Conservation (phyloP, 2,888 invertebrate genomes). For the Heteromurus nitidus region DNA sequence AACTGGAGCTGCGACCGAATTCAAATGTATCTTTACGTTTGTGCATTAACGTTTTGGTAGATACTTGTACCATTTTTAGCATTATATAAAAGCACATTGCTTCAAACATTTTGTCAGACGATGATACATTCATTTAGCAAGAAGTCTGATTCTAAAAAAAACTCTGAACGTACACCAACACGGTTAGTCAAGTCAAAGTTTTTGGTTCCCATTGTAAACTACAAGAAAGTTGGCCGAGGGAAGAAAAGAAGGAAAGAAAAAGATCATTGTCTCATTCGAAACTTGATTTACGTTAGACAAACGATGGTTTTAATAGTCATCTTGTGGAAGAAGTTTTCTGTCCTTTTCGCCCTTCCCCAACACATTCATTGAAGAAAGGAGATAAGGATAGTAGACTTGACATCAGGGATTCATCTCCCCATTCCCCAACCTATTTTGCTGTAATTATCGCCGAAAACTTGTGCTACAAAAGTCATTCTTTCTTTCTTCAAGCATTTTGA, state of each 20-base stretch:
- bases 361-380: slow-evolving; percentile 21
- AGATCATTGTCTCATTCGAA: slow-evolving; percentile 20
- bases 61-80: no score
- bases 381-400: slow-evolving; percentile 41
- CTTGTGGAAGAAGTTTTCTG: slow-evolving; percentile 21
- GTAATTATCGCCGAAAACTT: slow-evolving; percentile 16
- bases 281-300: slow-evolving; percentile 19
- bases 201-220: slow-evolving; percentile 1
- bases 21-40: no score
- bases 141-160: no score
- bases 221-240: background rate
- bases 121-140: no score
- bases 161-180: no score
- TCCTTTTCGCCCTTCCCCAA: slow-evolving; percentile 26
- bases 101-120: no score
- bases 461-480: background rate
- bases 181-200: no score
- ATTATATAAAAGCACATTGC: no score
- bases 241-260: background rate
- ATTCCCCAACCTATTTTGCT: slow-evolving; percentile 19
- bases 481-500: background rate
- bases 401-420: slow-evolving; percentile 24
- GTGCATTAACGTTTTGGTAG: no score
- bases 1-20: no score
- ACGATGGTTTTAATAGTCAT: slow-evolving; percentile 18